Evolutionary conservation across 2,888 invertebrate species (phyloP), one percentile per base, ranked within the genome.

Genomic region (Drosophila lacicola): DNA sequence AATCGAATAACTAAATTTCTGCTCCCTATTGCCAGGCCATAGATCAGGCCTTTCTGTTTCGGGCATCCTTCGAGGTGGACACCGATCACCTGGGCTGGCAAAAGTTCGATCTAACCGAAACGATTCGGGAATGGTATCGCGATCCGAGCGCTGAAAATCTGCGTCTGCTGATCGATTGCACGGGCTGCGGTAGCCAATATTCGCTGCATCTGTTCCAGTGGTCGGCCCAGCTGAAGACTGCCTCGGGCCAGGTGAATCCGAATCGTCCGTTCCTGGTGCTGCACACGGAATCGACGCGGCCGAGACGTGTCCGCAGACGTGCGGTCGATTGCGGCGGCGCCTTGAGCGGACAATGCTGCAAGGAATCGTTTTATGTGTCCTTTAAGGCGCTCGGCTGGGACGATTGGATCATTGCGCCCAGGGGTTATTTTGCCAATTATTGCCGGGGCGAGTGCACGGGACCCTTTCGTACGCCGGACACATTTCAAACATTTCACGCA

Each of bases 311-410:
- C 58, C 95, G 97, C 72, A 94, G 97, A 83, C 95, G 97, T 78
- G 97, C 97, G 39, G 94, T 97, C 66, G 97, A 97, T 92, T 98
- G 98, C 93, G 95, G 95, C 74, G 92, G 91, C 1, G 95, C 95
- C 2, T 67, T 88, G 0, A 90, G 88, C 47, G 95, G 95, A 82
- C 96, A 96, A 91, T 98, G 98, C 93, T 96, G 96, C 92, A 97
- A 97, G 90, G 96, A 98, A 93, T 95, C 96, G 53, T 97, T 98
- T 93, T 98, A 97, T 94, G 97, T 98, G 88, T 97, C 96, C 92
- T 98, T 98, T 93, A 96, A 96, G 90, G 96, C 96, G 87, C 94
- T 98, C 55, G 97, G 97, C 82, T 98, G 98, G 98, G 97, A 97
- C 93, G 97, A 98, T 93, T 98, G 97, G 97, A 97, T 98, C 90